Evolutionary conservation across 2,888 invertebrate species (phyloP), one percentile per base, ranked within the genome.

Genomic region (Malthinus seriepunctatus): DNA sequence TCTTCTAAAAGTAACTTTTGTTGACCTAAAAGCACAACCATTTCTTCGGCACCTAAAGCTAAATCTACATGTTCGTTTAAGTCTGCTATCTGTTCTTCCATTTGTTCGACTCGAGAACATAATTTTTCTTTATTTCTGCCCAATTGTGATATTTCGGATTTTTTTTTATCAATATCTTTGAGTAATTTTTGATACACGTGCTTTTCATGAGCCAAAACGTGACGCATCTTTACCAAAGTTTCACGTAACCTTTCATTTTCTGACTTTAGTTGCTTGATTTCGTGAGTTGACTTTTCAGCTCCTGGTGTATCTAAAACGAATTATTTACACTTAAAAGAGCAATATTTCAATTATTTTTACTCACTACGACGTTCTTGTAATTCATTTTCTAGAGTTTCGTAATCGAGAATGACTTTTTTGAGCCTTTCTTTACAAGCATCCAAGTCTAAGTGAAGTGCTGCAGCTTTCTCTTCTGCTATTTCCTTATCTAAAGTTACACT

Each of bases 401-500:
- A 81, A 76, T 98, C 97, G 9, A 97, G 80, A 1, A 91, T 90
- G 12, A 97, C 83, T 73, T 97, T 97, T 73, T 98, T 97, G 49
- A 96, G 82, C 73, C 90, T 91, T 77, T 97, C 97, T 68, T 91
- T 90, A 55, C 91, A 84, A 49, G 90, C 88, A 52, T 97, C 97
- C 63, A 97, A 73, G 77, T 98, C 97, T 63, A 91, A 78, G 74
- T 93, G 93, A 44, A 91, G 73, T 0, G 88, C 86, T 75, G 92
- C 91, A 0, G 90, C 87, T 78, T 92, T 91, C 72, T 98, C 98
- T 76, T 99, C 99, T 0, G 99, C 98, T 97, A 99, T 97, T 82
- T 99, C 98, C 78, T 95, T 97, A 77, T 99, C 99, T 0, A 99
- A 82, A 0, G 97, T 96, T 0, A 97, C 96, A 89, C 99, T 93